phyloP scores from a whole-genome alignment of 2,113 vertebrate species.

The Neopipo cinnamomea region DNA sequence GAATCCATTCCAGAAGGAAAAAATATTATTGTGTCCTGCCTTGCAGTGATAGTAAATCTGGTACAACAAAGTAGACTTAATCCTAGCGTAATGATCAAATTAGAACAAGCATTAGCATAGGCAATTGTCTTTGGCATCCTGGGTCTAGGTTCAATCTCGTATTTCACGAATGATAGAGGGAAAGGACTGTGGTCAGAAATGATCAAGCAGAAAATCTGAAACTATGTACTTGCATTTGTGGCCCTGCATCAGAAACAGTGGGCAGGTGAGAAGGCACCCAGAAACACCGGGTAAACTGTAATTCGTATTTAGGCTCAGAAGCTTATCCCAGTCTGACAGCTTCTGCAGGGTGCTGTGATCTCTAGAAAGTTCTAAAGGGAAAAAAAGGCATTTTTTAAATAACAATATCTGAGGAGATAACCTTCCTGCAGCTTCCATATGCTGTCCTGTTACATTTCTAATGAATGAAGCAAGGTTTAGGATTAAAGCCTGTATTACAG shows the following conservation, averaged over 20 bases:
- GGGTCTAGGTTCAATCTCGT: not conserved
- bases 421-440: not conserved
- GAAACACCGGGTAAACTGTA: not conserved
- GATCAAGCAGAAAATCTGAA: not conserved
- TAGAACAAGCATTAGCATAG: not conserved
- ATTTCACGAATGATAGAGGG: not conserved
- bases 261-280: not conserved
- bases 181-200: not conserved
- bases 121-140: not conserved
- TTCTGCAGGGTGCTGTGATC: not conserved
- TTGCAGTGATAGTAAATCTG: not conserved
- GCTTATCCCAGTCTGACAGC: not conserved
- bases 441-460: not conserved
- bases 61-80: not conserved
- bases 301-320: not conserved
- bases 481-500: not conserved
- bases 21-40: not conserved
- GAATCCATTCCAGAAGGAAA: not conserved
- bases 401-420: not conserved
- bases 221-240: not conserved
- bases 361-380: not conserved
- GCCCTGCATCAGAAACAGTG: not conserved
- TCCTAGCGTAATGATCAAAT: not conserved
- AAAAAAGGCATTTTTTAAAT: rapidly evolving
- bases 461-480: not conserved